Base-by-base conservation (phyloP, 2,888 invertebrate genomes). In the Melieria omissa region DNA sequence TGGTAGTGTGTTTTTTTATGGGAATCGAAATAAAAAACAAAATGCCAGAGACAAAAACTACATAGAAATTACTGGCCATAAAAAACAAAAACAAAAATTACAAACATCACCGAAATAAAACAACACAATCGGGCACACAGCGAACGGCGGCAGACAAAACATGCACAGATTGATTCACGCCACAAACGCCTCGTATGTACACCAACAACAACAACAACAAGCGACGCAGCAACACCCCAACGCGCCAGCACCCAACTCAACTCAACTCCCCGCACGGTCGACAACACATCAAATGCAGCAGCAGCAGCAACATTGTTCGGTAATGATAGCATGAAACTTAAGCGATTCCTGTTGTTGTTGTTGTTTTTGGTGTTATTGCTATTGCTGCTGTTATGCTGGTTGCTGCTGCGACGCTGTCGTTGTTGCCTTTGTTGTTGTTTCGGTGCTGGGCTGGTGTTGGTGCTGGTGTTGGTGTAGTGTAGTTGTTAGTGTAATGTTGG, bases 121-220 rank as follows among this genome's bases (percentile, higher is more conserved):
- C 61, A 16, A 14, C 44, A 12, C 61, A 29, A 46, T 6, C 47
- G 7, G 47, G 44, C 45, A 46, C n/a, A 29, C 14, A 47, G n/a
- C 41, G 8, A 3, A 61, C 10, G n/a, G 47, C 4, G 47, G 45
- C 6, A 47, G 47, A 8, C n/a, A 29, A 12, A 63, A 14, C 64
- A 52, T 41, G 49, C 29, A 41, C 64, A 49, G 64, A 64, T 64
- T 64, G 64, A 64, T 64, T 64, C 64, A 64, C 64, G 64, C 64
- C 64, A 64, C 14, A 64, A 41, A 41, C 49, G 14, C 6, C 5
- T 52, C 14, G 5, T 52, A 52, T 14, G 9, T 3, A 47, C 29
- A 29, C 0, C 29, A 29, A 29, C 47, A 65, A 54, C 67, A 60
- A 57, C 60, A 66, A 29, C 67, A 63, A 58, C 14, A 66, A 12